Percentiles rank a stretch among this genome's conserved stretches.
phyloP scores from a whole-genome alignment of 2,888 invertebrate genomes.

The Euplexia lucipara region DNA sequence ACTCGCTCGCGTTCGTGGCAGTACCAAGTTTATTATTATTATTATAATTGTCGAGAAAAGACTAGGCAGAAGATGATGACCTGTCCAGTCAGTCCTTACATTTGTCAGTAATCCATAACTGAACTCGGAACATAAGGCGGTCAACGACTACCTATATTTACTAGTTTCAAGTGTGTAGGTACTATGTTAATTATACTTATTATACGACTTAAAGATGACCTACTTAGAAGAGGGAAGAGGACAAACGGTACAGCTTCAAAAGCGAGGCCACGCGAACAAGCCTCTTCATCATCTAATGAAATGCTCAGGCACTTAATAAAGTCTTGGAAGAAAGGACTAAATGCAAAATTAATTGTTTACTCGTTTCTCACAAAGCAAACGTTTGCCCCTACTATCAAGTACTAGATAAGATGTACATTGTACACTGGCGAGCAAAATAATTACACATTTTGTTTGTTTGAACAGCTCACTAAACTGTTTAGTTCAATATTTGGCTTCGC shows the following conservation, averaged over 20 bases:
- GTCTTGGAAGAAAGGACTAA: conserved; percentile 58
- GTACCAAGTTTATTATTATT: too few species aligned
- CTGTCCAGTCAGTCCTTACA: too few species aligned
- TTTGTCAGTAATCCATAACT: too few species aligned
- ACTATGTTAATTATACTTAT: background rate
- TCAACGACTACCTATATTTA: too few species aligned
- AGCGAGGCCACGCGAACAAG: conserved; percentile 15
- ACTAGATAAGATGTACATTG: conserved; percentile 50
- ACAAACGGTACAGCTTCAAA: conserved; percentile 9
- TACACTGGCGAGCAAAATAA: conserved; percentile 62
- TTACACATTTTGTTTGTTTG: conserved; percentile 25
- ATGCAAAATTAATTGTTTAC: conserved; percentile 67
- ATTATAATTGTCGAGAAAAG: too few species aligned
- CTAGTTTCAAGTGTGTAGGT: too few species aligned
- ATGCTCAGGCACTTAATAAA: conserved; percentile 46
- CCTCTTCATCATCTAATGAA: conserved; percentile 38
- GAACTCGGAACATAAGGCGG: too few species aligned
- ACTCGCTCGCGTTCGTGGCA: too few species aligned
- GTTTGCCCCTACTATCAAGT: conserved; percentile 56
- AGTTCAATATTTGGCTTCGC: conserved; percentile 14
- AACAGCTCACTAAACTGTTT: conserved; percentile 21
- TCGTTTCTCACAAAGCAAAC: conserved; percentile 67
- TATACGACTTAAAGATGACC: background rate
- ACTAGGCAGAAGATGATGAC: too few species aligned
- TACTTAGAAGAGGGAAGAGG: background rate